Percentiles rank a stretch among this genome's conserved stretches.
Conservation (phyloP, 2,113 vertebrate genomes). For the Bolborhynchus lineola region DNA sequence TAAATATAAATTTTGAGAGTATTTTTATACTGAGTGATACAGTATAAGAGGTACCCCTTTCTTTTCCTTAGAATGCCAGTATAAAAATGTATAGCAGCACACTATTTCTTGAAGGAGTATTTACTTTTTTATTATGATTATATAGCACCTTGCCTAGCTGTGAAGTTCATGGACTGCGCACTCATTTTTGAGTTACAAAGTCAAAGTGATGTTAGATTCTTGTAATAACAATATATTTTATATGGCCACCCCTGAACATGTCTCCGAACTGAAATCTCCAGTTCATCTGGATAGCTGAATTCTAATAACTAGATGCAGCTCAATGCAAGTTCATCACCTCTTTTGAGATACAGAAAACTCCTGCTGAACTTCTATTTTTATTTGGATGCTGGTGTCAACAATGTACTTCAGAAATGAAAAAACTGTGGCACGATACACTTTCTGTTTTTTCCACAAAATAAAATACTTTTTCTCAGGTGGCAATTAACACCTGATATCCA, state of each 20-base stretch:
- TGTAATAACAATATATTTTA: not conserved
- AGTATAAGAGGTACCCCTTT: not conserved
- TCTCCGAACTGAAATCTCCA: not conserved
- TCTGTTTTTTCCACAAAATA: not conserved
- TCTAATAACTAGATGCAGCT: not conserved
- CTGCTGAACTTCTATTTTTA: not conserved
- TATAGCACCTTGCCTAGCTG: not conserved
- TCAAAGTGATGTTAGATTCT: not conserved
- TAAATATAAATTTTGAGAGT: not conserved
- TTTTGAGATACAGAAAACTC: not conserved
- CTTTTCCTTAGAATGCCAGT: not conserved
- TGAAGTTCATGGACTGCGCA: not conserved
- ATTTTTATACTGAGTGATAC: not conserved
- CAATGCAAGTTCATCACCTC: not conserved
- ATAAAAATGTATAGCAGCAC: not conserved
- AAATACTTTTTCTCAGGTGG: not conserved
- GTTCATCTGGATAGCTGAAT: not conserved
- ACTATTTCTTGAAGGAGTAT: not conserved
- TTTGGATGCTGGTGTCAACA: not conserved
- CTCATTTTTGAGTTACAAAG: not conserved
- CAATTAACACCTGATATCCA: not conserved
- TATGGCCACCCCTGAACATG: not conserved
- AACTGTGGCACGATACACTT: not conserved
- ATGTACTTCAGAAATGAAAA: not conserved
- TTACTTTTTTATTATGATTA: constrained; percentile 14